Conservation (phyloP, 2,113 vertebrate genomes). For the Saimiri boliviensis region DNA sequence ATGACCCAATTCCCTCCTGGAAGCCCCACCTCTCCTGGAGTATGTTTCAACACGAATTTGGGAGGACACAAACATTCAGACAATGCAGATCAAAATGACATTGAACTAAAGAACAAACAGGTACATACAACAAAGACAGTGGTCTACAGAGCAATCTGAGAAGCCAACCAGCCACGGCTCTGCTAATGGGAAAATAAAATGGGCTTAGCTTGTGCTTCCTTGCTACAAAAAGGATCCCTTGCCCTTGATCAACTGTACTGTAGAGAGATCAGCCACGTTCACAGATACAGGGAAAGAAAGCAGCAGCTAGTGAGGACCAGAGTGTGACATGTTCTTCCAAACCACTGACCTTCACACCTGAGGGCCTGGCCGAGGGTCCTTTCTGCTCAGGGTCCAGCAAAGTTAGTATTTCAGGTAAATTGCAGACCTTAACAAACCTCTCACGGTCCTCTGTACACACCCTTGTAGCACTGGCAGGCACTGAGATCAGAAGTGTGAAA, state of each 20-base stretch:
- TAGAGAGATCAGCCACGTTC: not conserved
- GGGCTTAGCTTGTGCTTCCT: not conserved
- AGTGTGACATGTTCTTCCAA: not conserved
- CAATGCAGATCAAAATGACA: not conserved
- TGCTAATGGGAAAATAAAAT: not conserved
- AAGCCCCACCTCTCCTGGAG: too few relatives aligned
- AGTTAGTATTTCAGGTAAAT: not conserved
- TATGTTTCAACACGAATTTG: not conserved
- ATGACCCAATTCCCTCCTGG: not conserved
- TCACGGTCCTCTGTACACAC: not conserved
- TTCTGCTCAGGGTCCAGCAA: not conserved
- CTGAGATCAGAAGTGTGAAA: not conserved
- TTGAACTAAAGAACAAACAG: not conserved
- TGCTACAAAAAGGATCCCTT: not conserved
- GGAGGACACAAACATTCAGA: not conserved
- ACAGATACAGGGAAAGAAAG: not conserved
- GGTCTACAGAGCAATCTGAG: not conserved
- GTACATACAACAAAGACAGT: not conserved
- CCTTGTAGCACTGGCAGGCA: not conserved
- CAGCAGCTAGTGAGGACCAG: not conserved
- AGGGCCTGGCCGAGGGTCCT: not conserved
- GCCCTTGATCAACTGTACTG: not conserved
- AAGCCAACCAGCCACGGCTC: not conserved
- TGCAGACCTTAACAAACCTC: not conserved
- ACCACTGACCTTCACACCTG: not conserved